Evolutionary conservation across 2,113 vertebrate genomes (phyloP), one percentile per base, ranked within the genome.

Genomic region (Porphyrio hochstetteri): DNA sequence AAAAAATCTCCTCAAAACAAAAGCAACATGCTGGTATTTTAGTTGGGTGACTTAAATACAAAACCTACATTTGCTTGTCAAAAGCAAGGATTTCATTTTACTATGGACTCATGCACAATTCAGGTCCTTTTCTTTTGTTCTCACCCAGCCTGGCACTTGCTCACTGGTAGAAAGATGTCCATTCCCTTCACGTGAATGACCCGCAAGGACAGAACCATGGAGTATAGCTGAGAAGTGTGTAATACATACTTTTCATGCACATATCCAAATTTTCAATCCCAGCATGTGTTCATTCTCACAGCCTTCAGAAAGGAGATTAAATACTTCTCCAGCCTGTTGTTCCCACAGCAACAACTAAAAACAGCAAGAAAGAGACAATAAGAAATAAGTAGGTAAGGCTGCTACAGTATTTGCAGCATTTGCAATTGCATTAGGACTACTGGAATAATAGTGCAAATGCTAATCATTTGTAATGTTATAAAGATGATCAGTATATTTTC

Each of bases 331-430:
- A 63, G 28, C 5, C 82, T 88, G 72, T 69, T 87, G 60, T 85
- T 93, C 50, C 74, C 63, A 86, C n/a, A 93, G 84, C 74, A 90
- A 88, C 78, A 86, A 82, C 55, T 84, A 42, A 91, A 91, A 82
- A 16, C 29, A 87, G 52, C 46, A 78, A 64, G 14, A 92, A 91
- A 92, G 44, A 79, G 28, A 79, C 53, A 13, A 91, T 7, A 68
- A 18, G 21, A 78, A 79, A 72, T 61, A 67, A 93, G 44, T 88
- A 82, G 35, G 29, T 87, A 82, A 40, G 13, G 9, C n/a, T 79
- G 17, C 40, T 77, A 29, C 2, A 35, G 16, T 79, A 69, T 89
- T 82, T 89, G 42, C 56, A 76, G 31, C 36, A 38, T 82, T 86
- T 81, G 11, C 31, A 68, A 31, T 67, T 83, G 18, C 23, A 29